Conservation (phyloP, 2,888 invertebrate species). For the Psylliodes chrysocephalus region DNA sequence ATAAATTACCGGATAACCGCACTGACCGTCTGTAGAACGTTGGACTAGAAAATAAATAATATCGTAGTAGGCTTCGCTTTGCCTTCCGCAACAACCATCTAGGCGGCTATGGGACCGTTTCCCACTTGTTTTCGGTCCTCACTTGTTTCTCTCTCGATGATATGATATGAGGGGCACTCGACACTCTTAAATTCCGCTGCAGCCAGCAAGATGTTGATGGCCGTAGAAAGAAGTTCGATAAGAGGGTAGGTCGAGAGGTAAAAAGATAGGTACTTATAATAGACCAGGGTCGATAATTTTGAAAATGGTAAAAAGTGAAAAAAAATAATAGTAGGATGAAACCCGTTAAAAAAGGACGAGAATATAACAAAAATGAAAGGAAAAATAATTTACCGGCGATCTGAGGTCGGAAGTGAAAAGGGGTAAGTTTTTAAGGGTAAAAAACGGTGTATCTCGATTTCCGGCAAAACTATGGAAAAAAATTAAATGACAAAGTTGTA, state of each 20-base stretch:
- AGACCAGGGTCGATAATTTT: too few relatives aligned
- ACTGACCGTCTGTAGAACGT: background rate
- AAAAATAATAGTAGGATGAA: too few relatives aligned
- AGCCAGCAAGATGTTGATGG: slow-evolving; percentile 20
- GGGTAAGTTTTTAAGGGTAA: too few relatives aligned
- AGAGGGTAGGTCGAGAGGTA: slow-evolving; percentile 12
- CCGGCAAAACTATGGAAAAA: too few relatives aligned
- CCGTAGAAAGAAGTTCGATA: slow-evolving; percentile 14
- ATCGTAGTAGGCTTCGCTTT: slow-evolving; percentile 21
- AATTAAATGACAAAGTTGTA: too few relatives aligned
- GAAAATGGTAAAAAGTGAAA: too few relatives aligned
- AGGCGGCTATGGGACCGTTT: slow-evolving; percentile 27
- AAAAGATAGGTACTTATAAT: too few relatives aligned
- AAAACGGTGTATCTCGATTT: too few relatives aligned
- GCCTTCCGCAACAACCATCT: slow-evolving; percentile 22
- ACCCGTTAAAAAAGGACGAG: too few relatives aligned
- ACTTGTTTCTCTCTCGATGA: slow-evolving; percentile 30
- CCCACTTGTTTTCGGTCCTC: slow-evolving; percentile 32
- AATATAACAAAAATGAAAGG: too few relatives aligned
- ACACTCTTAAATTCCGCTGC: slow-evolving; percentile 27
- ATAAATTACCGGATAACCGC: background rate
- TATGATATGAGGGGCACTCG: slow-evolving; percentile 20
- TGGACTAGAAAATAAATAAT: background rate
- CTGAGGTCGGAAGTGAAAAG: too few relatives aligned
- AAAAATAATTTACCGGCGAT: too few relatives aligned